phyloP scores from a whole-genome alignment of 2,888 invertebrate species.

The Micropterix aruncella region DNA sequence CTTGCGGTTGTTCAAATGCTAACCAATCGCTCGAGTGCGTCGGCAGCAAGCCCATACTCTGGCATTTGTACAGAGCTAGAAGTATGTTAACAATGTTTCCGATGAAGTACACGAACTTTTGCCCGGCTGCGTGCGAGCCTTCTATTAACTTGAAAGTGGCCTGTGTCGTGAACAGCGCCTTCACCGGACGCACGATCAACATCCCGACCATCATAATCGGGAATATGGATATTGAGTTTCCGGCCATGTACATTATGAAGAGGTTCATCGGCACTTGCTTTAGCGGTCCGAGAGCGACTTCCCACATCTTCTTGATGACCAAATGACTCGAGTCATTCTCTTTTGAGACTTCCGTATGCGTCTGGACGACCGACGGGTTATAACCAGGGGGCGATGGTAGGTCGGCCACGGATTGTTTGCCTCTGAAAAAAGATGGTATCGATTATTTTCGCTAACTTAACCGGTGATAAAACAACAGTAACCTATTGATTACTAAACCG shows the following conservation, averaged over 20 bases:
- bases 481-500: too few relatives aligned
- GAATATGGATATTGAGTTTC: conserved; percentile 97
- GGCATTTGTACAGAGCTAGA: conserved; percentile 91
- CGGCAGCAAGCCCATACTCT: conserved; percentile 93
- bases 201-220: conserved; percentile 99
- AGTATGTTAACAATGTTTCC: conserved; percentile 88
- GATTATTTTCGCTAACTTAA: too few relatives aligned
- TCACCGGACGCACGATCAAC: conserved; percentile 92
- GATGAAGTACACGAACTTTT: conserved; percentile 85
- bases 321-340: conserved; percentile 74
- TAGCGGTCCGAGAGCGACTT: conserved; percentile 84
- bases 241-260: conserved; percentile 99
- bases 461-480: too few relatives aligned
- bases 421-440: too few relatives aligned
- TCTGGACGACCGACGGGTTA: conserved; percentile 55
- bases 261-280: conserved; percentile 99
- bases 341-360: conserved; percentile 63
- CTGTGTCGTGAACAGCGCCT: conserved; percentile 84
- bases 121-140: conserved; percentile 77
- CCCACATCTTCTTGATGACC: conserved; percentile 93
- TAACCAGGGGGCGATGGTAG: conserved; percentile 76
- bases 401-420: conserved; percentile 25
- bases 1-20: conserved; percentile 88
- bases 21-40: conserved; percentile 98
- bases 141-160: conserved; percentile 82